Percentiles rank a stretch among this genome's conserved stretches.
These are phyloP conservation scores for Turritopsis dohrnii DNA, from an alignment of 30 jellyfish, hydroid and myxozoan genomes.

Conservation along the genomic window DNA sequence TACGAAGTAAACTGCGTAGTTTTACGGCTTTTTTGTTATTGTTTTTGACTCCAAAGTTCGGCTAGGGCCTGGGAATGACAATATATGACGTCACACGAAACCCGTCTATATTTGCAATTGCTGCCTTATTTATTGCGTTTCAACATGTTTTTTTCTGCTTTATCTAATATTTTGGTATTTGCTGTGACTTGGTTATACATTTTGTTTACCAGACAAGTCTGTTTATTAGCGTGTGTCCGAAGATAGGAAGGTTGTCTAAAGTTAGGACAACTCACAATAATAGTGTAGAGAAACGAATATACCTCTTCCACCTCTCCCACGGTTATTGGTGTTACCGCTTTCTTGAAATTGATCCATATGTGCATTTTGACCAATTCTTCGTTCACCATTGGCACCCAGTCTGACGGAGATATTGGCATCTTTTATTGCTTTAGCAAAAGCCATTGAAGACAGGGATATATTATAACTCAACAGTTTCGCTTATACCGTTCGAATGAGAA, in stretches of 20 bases:
- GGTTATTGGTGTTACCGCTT: conserved; percentile 21
- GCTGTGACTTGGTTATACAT: too few relatives aligned
- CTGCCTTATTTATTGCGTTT: too few relatives aligned
- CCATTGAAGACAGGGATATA: background rate
- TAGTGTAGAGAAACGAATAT: background rate
- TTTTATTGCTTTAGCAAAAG: conserved; percentile 50
- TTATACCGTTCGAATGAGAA: background rate
- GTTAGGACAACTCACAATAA: too few relatives aligned
- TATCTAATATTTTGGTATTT: too few relatives aligned
- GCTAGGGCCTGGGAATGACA: too few relatives aligned
- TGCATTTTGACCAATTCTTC: conserved; percentile 57
- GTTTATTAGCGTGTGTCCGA: background rate
- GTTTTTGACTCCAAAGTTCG: too few relatives aligned
- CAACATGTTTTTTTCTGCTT: too few relatives aligned
- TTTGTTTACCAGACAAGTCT: too few relatives aligned
- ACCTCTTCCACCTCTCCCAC: conserved; percentile 31
- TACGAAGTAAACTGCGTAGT: too few relatives aligned
- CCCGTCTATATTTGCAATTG: too few relatives aligned
- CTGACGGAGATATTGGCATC: conserved; percentile 70
- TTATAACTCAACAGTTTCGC: background rate
- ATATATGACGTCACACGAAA: too few relatives aligned
- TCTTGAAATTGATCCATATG: background rate
- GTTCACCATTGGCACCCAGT: conserved; percentile 42
- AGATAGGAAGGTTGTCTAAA: background rate
- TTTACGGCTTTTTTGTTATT: too few relatives aligned